Percentiles rank a stretch among this genome's conserved stretches.
phyloP scores from a whole-genome alignment of 2,113 vertebrate species.

The Erythrocercus mccallii region DNA sequence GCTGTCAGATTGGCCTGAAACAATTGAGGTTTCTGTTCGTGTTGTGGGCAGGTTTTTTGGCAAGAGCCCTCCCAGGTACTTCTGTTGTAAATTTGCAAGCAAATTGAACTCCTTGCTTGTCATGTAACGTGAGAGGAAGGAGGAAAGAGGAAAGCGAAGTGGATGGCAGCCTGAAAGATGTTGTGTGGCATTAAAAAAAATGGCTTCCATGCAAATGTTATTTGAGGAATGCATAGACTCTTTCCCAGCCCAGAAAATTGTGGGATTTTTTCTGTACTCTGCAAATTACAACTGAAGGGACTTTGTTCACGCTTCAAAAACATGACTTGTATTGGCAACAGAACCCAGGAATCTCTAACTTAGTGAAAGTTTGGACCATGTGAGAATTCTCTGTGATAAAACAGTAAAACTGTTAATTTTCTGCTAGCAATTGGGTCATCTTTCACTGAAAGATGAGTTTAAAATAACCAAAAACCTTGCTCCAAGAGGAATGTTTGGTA shows the following conservation, averaged over 20 bases:
- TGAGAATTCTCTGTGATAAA: not conserved
- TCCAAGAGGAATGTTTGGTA: not conserved
- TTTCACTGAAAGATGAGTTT: not conserved
- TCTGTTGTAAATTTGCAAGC: not conserved
- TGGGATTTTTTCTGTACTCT: not conserved
- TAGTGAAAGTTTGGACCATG: not conserved
- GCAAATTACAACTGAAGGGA: not conserved
- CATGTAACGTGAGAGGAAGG: not conserved
- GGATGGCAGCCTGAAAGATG: not conserved
- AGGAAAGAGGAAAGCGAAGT: not conserved
- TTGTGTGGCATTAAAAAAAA: not conserved
- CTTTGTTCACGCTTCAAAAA: not conserved
- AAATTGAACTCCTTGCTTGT: not conserved
- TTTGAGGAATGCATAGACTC: not conserved
- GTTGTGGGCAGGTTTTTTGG: not conserved
- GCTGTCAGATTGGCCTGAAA: not conserved
- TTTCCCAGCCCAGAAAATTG: not conserved
- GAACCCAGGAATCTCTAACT: not conserved
- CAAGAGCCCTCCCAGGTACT: not conserved
- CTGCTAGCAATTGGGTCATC: not conserved
- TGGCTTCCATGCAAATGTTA: not conserved
- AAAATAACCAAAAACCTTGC: not conserved
- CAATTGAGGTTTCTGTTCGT: not conserved
- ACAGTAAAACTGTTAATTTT: not conserved
- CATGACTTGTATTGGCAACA: not conserved